Evolutionary conservation across 2,797 vertebrate genomes (phyloP), one percentile per base, ranked within the genome.

Genomic region (Clarias fuscus): DNA sequence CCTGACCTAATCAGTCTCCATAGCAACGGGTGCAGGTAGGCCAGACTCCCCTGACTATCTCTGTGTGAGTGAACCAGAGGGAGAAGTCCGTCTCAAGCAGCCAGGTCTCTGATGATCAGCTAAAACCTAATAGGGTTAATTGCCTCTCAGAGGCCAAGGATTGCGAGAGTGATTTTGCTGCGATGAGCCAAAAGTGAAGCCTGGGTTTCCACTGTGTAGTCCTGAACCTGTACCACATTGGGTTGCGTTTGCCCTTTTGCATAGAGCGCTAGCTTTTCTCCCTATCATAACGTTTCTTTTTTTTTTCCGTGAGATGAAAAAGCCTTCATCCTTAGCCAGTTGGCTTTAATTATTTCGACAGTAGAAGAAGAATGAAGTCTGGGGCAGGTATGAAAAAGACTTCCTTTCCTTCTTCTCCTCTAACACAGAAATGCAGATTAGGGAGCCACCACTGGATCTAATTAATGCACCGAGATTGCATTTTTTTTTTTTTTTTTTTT

Each of bases 61-160:
- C 58, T 65, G 20, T 17, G 24, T n/a, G 71, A n/a, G 61, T 65
- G 70, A 80, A 20, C 85, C 59, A 73, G 78, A 82, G 65, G 71
- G 76, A 80, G 61, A 85, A 27, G 53, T 37, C 85, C 73, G 86
- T 85, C 48, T 88, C 86, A 73, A 89, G 91, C 88, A 90, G 92
- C 92, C 94, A 92, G 93, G 93, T 90, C 86, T 86, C 80, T 83
- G 92, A 94, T 94, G 86, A 91, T 91, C 90, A 89, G 92, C 93
- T 95, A 90, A 87, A 91, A 89, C 73, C 86, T 92, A 91, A 93
- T 92, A 86, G 92, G 93, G 93, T 95, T 95, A 95, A 95, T 94
- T 94, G 93, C 91, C 91, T 94, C 93, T 93, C 90, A 90, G 88
- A 91, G 93, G 92, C 87, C 91, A 92, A 89, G 90, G 89, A 90